Evolutionary conservation across 2,113 vertebrate genomes (phyloP).

Genomic region (Thamnophis sirtalis): DNA sequence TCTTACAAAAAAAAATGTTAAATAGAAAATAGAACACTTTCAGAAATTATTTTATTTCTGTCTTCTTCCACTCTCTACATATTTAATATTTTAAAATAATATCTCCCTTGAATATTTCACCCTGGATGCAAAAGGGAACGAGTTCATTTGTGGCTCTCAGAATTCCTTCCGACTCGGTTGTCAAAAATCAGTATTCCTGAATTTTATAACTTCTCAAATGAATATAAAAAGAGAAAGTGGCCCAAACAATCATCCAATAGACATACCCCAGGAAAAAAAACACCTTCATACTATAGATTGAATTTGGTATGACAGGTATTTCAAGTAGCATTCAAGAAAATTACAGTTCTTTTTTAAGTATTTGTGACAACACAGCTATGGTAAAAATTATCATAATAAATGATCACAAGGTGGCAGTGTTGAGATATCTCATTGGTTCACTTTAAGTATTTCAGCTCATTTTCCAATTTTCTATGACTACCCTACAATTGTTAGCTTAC

Average conservation of each 20-base stretch:
- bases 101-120: background rate
- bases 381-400: background rate
- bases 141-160: background rate
- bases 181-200: background rate
- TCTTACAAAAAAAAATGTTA: background rate
- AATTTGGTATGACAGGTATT: background rate
- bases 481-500: background rate
- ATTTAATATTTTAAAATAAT: background rate
- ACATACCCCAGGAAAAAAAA: background rate
- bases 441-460: slow-evolving; percentile 13
- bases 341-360: background rate
- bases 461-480: background rate
- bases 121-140: background rate
- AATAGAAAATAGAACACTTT: background rate
- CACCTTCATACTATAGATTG: background rate
- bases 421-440: slow-evolving; percentile 15
- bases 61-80: background rate
- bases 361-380: background rate
- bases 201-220: background rate
- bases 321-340: background rate
- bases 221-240: background rate
- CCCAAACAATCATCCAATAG: background rate
- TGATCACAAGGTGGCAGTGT: slow-evolving; percentile 63
- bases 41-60: background rate
- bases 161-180: background rate